Evolutionary conservation across 1,140 invertebrate species (phyloP), one percentile per base, ranked within the genome.

Genomic region (Drosophila pachea): DNA sequence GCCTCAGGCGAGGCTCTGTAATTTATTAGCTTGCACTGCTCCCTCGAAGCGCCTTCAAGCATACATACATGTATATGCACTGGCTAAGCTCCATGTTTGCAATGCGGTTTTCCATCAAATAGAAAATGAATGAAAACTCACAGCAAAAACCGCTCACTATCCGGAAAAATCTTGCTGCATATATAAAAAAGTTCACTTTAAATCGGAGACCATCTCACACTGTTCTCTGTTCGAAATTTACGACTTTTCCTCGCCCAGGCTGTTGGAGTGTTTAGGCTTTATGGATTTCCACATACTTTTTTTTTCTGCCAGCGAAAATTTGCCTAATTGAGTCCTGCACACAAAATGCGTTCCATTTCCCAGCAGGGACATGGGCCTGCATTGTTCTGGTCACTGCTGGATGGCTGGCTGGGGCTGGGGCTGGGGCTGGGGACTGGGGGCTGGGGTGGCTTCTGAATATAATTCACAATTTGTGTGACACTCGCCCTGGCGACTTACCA

Each of bases 381-480:
- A 49, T 62, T 68, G 42, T 54, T 45, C 35, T 31, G 9, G 29
- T 12, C 35, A 9, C 7, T 7, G 12, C 4, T 40, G 32, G 12
- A 14, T 32, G 22, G 12, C 16, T 53, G 12, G 40, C 16, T 38
- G 11, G 8, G 31, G n/a, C 38, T 14, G 9, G n/a, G 16, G n/a
- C 49, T 62, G 59, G 43, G 55, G 59, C 52, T 61, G 33, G 77
- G 59, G n/a, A n/a, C n/a, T n/a, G n/a, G n/a, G n/a, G n/a, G n/a
- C n/a, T n/a, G n/a, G 22, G 3, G 22, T 3, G 55, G 52, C 59
- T 63, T 74, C 40, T 48, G 71, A 59, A 60, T 53, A 74, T 59
- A 70, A 68, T 62, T 67, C 65, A 63, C 53, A 58, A 61, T 55
- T 76, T 64, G 58, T 50, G 43, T 48, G 49, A 14, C 50, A 53